Conservation (phyloP, 2,888 invertebrate genomes). For the Leptinotarsa haldemani region DNA sequence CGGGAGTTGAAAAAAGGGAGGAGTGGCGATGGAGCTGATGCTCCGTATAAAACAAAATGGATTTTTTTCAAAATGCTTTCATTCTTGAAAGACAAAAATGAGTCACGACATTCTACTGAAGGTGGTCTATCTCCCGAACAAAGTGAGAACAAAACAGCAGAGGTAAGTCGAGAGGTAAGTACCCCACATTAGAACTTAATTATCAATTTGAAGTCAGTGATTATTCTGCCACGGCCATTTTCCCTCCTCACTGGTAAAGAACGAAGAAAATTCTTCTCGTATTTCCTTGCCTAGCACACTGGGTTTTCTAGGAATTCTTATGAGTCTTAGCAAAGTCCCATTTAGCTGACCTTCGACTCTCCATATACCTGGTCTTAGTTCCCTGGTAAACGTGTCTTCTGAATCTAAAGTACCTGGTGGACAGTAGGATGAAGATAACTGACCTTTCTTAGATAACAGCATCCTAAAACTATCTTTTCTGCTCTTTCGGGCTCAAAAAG, state of each 20-base stretch:
- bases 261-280: not conserved
- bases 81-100: conserved; percentile 21
- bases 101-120: not conserved
- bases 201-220: not conserved
- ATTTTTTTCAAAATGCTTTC: conserved; percentile 27
- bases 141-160: conserved; percentile 24
- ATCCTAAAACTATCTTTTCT: conserved; percentile 8
- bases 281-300: not conserved
- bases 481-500: not conserved
- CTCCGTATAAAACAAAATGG: conserved; percentile 26
- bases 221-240: conserved; percentile 12
- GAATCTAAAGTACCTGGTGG: conserved; percentile 38
- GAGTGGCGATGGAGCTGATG: conserved; percentile 26
- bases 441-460: not conserved
- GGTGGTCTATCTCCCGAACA: conserved; percentile 11
- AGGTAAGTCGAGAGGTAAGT: conserved; percentile 13
- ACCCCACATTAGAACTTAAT: not conserved
- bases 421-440: not conserved
- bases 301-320: conserved; percentile 10
- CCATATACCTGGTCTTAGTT: conserved; percentile 35
- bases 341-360: conserved; percentile 27
- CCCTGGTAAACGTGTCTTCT: conserved; percentile 33
- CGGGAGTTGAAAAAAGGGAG: conserved; percentile 27
- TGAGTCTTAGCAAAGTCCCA: conserved; percentile 13
- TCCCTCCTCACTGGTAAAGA: conserved; percentile 8